Evolutionary conservation across 2,888 invertebrate genomes (phyloP).

Genomic region (Acleris cristana): DNA sequence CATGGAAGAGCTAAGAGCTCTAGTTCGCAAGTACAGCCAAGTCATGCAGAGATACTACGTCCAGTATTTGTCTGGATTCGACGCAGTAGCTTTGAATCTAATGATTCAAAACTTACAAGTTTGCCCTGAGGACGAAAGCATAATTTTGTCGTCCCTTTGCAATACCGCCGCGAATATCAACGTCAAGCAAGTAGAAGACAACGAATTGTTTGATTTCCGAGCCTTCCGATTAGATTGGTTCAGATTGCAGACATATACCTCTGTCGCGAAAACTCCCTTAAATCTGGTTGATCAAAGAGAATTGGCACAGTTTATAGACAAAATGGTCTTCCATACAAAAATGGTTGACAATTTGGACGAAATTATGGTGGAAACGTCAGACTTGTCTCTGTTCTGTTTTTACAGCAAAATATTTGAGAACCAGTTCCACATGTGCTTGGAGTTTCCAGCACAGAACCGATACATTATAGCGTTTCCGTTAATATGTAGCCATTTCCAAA

Average conservation of each 20-base stretch:
- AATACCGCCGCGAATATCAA: slow-evolving; percentile 93
- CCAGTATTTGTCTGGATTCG: slow-evolving; percentile 97
- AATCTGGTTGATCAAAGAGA: slow-evolving; percentile 92
- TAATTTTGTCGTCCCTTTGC: slow-evolving; percentile 96
- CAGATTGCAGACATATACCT: slow-evolving; percentile 96
- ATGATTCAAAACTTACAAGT: slow-evolving; percentile 92
- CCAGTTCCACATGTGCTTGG: slow-evolving; percentile 99
- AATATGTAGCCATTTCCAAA: slow-evolving; percentile 98
- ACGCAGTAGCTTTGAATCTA: slow-evolving; percentile 95
- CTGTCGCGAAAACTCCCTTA: slow-evolving; percentile 91
- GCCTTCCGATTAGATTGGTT: slow-evolving; percentile 99
- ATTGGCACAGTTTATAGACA: slow-evolving; percentile 96
- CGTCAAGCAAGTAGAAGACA: slow-evolving; percentile 98
- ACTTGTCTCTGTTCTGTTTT: slow-evolving; percentile 98
- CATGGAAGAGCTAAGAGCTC: slow-evolving; percentile 97
- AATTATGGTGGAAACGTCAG: slow-evolving; percentile 97
- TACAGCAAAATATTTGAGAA: slow-evolving; percentile 98
- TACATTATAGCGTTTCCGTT: slow-evolving; percentile 99
- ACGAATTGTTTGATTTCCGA: slow-evolving; percentile 97
- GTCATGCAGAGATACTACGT: slow-evolving; percentile 99
- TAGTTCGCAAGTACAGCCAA: slow-evolving; percentile 97
- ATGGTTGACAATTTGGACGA: slow-evolving; percentile 99
- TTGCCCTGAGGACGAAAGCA: slow-evolving; percentile 97
- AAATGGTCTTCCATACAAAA: slow-evolving; percentile 97
- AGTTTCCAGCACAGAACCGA: slow-evolving; percentile 99